Evolutionary conservation across 2,888 invertebrate species (phyloP), one percentile per base, ranked within the genome.

Genomic region (Cheilosia vernalis): DNA sequence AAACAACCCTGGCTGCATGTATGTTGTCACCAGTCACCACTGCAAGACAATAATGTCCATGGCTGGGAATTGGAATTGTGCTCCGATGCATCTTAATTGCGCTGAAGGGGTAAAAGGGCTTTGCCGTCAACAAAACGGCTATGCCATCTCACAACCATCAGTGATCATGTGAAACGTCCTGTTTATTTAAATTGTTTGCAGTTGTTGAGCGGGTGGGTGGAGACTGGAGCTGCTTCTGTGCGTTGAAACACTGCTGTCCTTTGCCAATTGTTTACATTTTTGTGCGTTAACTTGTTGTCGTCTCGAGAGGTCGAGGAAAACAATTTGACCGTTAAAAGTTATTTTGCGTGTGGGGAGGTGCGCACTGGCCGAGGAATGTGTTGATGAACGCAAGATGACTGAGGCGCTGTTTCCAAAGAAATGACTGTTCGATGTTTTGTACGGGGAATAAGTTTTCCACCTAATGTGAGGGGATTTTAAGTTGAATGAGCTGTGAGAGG

Each of bases 41-140:
- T 77, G 67, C 24, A 77, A 77, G 51, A 82, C 77, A 76, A 66
- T 80, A 86, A 72, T 79, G 83, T 67, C 58, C 72, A 82, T 67
- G 63, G 67, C 49, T 63, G 72, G 66, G 56, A 86, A 81, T 77
- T 77, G 76, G 70, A 81, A 86, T 82, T 73, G 82, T 86, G 86
- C 86, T 86, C 77, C 77, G 86, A 82, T 86, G 86, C 81, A 86
- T 86, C 86, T 86, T 86, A 86, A 86, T 86, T 78, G 69, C 37
- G 67, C 53, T 66, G 56, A 56, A 60, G 42, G 78, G 72, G 55
- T 63, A 55, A 37, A 78, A 72, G 49, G 56, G 66, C 70, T 49
- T 33, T 27, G 6, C 27, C 5, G 27, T 6, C 51, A 30, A 42
- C 58, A 77, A 55, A 37, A 15, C 27, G 21, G 51, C 17, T n/a